These are phyloP conservation scores for Epinotia nisella DNA, from an alignment of 2,888 invertebrate species.

Conservation along the genomic window DNA sequence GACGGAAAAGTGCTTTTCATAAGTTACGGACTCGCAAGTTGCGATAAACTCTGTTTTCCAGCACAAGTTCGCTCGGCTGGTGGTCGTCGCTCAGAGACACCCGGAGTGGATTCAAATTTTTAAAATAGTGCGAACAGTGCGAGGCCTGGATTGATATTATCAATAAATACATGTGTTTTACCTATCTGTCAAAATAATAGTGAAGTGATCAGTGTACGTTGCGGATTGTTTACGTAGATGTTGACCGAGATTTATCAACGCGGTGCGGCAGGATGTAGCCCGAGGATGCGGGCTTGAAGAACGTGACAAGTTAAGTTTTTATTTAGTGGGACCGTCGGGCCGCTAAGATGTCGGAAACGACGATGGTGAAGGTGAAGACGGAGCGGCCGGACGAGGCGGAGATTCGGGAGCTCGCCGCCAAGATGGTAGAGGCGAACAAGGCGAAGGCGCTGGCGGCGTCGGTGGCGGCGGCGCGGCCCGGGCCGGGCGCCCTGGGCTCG, in stretches of 20 bases:
- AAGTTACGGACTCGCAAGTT: conserved; percentile 62
- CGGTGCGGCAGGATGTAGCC: conserved; percentile 73
- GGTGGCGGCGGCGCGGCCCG: conserved; percentile 80
- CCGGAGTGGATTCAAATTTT: conserved; percentile 41
- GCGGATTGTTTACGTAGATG: conserved; percentile 72
- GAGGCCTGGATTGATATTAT: conserved; percentile 49
- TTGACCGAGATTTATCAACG: conserved; percentile 62
- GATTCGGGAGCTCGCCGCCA: conserved; percentile 93
- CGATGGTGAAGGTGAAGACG: conserved; percentile 86
- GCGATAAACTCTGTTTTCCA: conserved; percentile 65
- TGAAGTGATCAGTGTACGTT: conserved; percentile 66
- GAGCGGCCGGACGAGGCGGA: conserved; percentile 94
- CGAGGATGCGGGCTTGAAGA: conserved; percentile 48
- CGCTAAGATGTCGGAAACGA: conserved; percentile 68
- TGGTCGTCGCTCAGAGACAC: conserved; percentile 61
- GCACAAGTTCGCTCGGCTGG: conserved; percentile 52
- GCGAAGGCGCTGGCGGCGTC: conserved; percentile 83
- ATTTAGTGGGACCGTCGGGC: conserved; percentile 42
- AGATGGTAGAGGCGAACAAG: conserved; percentile 93
- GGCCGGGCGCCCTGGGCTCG: conserved; percentile 71
- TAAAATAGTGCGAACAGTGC: conserved; percentile 50
- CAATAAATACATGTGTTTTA: conserved; percentile 52
- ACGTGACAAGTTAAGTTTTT: conserved; percentile 41
- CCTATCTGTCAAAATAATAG: conserved; percentile 72
- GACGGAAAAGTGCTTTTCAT: conserved; percentile 65